Evolutionary conservation across 2,888 invertebrate species (phyloP), one percentile per base, ranked within the genome.

Genomic region (Rhorus exstirpatorius): DNA sequence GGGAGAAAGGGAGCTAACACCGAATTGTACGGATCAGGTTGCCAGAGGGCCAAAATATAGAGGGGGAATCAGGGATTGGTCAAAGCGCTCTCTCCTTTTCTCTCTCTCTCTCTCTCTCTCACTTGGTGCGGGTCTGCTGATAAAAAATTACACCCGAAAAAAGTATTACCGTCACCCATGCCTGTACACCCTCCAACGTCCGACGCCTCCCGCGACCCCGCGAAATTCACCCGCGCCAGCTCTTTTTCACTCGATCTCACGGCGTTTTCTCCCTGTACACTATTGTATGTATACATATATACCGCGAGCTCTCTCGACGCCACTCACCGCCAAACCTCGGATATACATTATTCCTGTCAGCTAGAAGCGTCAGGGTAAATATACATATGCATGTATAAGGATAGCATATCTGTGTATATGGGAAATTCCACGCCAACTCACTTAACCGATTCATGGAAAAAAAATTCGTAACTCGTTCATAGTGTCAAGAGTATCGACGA

Each of bases 71-170:
- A 88, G 89, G 88, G 88, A 91, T 89, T 88, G 90, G 89, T 90
- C 89, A 88, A 88, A 91, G 89, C 89, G 88, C 87, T 74, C 80
- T 46, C 67, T 12, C 89, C 88, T 86, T 67, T 70, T 55, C 26
- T 55, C 24, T 55, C 41, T 60, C 21, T 61, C 51, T 21, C 72
- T 49, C 61, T 60, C 49, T 60, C 51, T 44, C 38, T 1, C 41
- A 3, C 74, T 86, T 87, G 87, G 88, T 88, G 87, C 89, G 87
- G 87, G 72, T 63, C 87, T 88, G 88, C 89, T 89, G 91, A 90
- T 90, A 91, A 91, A 91, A 91, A 91, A 91, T 90, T 91, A 90
- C 89, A 89, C 87, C 86, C 88, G 87, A 89, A 89, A 90, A 89
- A 90, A 88, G 88, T 89, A 90, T 88, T 88, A 87, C 87, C 87